Percentiles rank a stretch among this genome's conserved stretches.
Evolutionary conservation across 2,797 vertebrate genomes (phyloP).

Genomic region (Oceanodroma leucorhoa): DNA sequence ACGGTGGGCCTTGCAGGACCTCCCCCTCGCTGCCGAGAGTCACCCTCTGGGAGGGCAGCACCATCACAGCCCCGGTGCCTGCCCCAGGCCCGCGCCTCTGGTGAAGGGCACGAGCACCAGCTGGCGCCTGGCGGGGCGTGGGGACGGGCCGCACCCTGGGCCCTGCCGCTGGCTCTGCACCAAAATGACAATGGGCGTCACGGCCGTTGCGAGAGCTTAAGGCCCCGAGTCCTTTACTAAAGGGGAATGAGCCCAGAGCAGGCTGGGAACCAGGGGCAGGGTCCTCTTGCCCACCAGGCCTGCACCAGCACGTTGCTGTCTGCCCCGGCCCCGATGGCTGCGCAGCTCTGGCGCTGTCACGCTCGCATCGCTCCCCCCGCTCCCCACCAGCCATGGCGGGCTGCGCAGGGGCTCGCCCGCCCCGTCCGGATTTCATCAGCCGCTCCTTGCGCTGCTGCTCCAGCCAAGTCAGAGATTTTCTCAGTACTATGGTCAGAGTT

Average conservation of each 20-base stretch:
- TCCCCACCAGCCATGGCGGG: not conserved
- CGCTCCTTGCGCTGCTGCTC: not conserved
- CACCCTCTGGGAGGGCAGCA: not conserved
- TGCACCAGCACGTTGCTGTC: not conserved
- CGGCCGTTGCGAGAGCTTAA: too few relatives aligned
- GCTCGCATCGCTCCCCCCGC: fast-evolving
- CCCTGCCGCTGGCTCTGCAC: not conserved
- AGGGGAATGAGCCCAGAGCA: not conserved
- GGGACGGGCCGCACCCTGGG: too few relatives aligned
- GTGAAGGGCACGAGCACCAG: not conserved
- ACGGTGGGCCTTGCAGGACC: not conserved
- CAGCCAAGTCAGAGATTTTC: not conserved
- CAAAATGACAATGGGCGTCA: not conserved
- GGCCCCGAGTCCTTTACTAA: not conserved
- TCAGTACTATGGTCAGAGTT: not conserved
- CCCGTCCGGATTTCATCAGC: fast-evolving
- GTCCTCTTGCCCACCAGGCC: not conserved
- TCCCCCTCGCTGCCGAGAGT: fast-evolving
- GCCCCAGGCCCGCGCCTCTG: not conserved
- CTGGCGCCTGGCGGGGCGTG: not conserved
- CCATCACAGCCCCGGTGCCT: not conserved
- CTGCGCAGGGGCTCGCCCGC: not conserved
- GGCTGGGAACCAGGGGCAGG: not conserved
- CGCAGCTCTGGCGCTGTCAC: not conserved
- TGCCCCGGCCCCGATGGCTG: not conserved